Evolutionary conservation across 1,140 invertebrate species (phyloP).

Genomic region (Liolophura sinensis): DNA sequence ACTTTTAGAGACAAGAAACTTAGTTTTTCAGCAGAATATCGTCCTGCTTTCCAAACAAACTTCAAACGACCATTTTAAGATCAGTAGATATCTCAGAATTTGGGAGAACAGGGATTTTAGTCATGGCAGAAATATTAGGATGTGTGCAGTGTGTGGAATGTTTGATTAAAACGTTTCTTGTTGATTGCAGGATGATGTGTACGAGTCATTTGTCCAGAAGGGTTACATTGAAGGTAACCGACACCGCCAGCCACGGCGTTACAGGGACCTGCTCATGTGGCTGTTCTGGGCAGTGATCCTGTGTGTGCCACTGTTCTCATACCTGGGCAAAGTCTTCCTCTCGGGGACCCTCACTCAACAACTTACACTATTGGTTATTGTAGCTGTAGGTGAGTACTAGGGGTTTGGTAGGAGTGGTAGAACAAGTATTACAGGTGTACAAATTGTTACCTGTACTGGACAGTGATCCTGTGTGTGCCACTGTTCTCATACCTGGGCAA

Average conservation of each 20-base stretch:
- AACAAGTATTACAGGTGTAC: too few species aligned
- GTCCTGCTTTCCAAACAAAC: too few species aligned
- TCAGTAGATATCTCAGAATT: too few species aligned
- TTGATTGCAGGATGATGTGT: conserved; percentile 50
- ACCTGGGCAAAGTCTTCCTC: conserved; percentile 29
- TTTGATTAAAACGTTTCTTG: conserved; percentile 3
- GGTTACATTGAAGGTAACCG: conserved; percentile 39
- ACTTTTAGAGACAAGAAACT: too few species aligned
- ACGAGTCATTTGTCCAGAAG: conserved; percentile 44
- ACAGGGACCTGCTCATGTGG: conserved; percentile 42
- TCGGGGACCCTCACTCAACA: conserved; percentile 31
- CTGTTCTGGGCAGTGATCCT: conserved; percentile 45
- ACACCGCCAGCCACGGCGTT: conserved; percentile 23
- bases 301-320: conserved; percentile 47
- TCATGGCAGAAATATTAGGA: too few species aligned
- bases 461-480: conserved; percentile 43
- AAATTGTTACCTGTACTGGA: too few species aligned
- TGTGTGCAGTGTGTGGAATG: too few species aligned
- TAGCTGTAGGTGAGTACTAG: conserved; percentile 29
- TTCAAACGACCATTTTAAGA: too few species aligned
- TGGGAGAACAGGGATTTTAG: too few species aligned
- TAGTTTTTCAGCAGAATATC: too few species aligned
- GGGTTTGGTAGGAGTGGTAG: too few species aligned
- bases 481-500: conserved; percentile 39
- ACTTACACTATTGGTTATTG: conserved; percentile 19